phyloP scores from a whole-genome alignment of 1,140 invertebrate species.

The Bombus waltoni region DNA sequence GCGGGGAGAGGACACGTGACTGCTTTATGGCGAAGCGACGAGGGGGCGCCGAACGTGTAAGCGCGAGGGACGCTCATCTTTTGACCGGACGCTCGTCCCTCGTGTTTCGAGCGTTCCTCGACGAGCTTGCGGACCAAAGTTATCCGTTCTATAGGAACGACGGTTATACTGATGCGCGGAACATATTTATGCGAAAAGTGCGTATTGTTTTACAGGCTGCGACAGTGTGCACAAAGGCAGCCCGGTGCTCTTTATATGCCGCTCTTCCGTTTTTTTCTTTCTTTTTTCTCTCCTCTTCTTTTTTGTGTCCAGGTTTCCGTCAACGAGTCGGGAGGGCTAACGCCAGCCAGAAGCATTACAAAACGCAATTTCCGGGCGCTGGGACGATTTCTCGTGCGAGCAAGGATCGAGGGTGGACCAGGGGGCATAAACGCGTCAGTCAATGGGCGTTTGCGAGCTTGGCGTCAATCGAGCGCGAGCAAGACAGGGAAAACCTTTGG shows the following conservation, averaged over 20 bases:
- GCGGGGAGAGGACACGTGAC: slow-evolving; percentile 71
- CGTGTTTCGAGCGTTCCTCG: neutral
- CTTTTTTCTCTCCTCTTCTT: slow-evolving; percentile 50
- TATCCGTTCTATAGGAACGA: slow-evolving; percentile 43
- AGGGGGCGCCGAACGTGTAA: slow-evolving; percentile 51
- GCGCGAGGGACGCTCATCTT: slow-evolving; percentile 66
- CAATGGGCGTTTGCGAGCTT: slow-evolving; percentile 57
- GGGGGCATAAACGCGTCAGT: slow-evolving; percentile 40
- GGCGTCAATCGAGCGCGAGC: slow-evolving; percentile 58
- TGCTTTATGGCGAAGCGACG: slow-evolving; percentile 72
- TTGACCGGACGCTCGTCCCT: slow-evolving; percentile 62
- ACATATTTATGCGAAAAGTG: slow-evolving; percentile 71
- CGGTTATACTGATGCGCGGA: slow-evolving; percentile 70
- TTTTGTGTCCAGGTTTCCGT: slow-evolving; percentile 53
- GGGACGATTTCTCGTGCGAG: slow-evolving; percentile 52
- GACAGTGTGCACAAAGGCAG: slow-evolving; percentile 58
- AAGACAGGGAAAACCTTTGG: slow-evolving; percentile 53
- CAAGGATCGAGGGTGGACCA: neutral
- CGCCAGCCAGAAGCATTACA: slow-evolving; percentile 66
- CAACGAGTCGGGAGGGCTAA: neutral
- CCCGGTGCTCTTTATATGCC: slow-evolving; percentile 57
- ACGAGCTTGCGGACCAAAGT: slow-evolving; percentile 61
- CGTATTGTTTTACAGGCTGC: slow-evolving; percentile 71
- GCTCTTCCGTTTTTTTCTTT: slow-evolving; percentile 49
- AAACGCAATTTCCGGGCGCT: slow-evolving; percentile 73